Conservation (phyloP, 2,113 vertebrate genomes). For the Labrus mixtus region DNA sequence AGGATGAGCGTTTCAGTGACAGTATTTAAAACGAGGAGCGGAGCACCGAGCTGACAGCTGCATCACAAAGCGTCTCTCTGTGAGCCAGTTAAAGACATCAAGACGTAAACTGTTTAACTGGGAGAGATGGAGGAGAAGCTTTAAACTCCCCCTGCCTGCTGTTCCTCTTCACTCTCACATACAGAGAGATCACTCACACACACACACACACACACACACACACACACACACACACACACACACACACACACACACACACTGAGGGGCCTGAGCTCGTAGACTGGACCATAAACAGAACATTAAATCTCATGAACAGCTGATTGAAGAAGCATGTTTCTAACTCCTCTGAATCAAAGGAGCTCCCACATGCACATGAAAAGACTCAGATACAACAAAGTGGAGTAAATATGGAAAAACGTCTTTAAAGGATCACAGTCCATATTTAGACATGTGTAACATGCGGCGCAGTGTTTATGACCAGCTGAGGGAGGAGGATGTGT, state of each 20-base stretch:
- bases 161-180: neutral
- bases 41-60: neutral
- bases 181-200: too few relatives aligned
- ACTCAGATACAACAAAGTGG: neutral
- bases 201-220: too few relatives aligned
- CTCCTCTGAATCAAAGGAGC: neutral
- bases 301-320: constrained; percentile 25
- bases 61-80: constrained; percentile 25
- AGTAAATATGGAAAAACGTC: constrained; percentile 38
- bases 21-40: neutral
- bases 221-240: too few relatives aligned
- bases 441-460: constrained; percentile 55
- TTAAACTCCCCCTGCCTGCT: neutral
- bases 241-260: neutral
- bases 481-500: neutral
- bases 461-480: constrained; percentile 33
- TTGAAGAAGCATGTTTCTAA: constrained; percentile 36
- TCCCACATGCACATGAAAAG: constrained; percentile 29
- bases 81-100: constrained; percentile 20
- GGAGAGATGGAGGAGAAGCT: constrained; percentile 11
- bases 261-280: neutral
- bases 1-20: neutral
- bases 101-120: constrained; percentile 44
- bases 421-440: constrained; percentile 42
- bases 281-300: constrained; percentile 36